Conservation (phyloP, 2,888 invertebrate genomes). For the Drosophila leonis region DNA sequence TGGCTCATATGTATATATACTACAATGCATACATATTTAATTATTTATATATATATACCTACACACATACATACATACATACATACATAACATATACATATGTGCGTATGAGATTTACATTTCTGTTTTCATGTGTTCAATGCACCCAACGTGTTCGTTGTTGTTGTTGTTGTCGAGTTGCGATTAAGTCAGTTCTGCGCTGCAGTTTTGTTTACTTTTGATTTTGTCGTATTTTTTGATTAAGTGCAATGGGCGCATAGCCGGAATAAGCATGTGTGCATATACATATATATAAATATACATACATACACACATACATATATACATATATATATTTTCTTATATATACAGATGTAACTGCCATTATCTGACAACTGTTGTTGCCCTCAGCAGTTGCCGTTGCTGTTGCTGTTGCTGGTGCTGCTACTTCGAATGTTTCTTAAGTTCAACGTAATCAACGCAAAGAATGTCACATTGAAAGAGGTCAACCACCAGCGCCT, state of each 20-base stretch:
- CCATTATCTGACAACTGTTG: slow-evolving; percentile 70
- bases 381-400: slow-evolving; percentile 50
- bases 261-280: slow-evolving; percentile 28
- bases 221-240: slow-evolving; percentile 78
- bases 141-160: slow-evolving; percentile 54
- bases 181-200: slow-evolving; percentile 71
- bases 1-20: slow-evolving; percentile 5
- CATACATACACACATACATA: slow-evolving; percentile 1
- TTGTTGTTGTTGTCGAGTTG: slow-evolving; percentile 33
- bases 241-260: slow-evolving; percentile 68
- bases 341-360: slow-evolving; percentile 40
- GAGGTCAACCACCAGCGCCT: slow-evolving; percentile 82
- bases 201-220: slow-evolving; percentile 80
- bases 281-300: neutral
- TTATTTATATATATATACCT: slow-evolving; percentile 4
- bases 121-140: slow-evolving; percentile 72
- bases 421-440: slow-evolving; percentile 16
- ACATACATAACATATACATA: slow-evolving; percentile 2
- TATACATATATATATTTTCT: neutral
- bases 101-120: slow-evolving; percentile 61
- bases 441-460: slow-evolving; percentile 66
- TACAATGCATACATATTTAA: no score
- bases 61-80: neutral
- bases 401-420: slow-evolving; percentile 44
- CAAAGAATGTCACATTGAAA: slow-evolving; percentile 83